Percentiles rank a stretch among this genome's conserved stretches.
These are phyloP conservation scores for Sphenopsis melanotis DNA, from an alignment of 2,797 vertebrate species.

Conservation along the genomic window DNA sequence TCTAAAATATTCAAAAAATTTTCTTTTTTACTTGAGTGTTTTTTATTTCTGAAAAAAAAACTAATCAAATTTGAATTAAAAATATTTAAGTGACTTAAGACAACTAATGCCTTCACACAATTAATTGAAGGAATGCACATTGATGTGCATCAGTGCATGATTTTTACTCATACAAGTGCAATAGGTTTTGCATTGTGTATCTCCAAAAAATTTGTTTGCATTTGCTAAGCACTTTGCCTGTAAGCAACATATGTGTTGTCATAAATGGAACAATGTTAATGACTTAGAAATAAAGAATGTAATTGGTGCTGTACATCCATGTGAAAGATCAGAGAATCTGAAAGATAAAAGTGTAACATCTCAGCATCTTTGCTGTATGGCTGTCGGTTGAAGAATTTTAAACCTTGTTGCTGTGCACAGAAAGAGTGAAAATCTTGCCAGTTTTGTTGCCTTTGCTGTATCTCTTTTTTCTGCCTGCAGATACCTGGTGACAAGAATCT, in stretches of 20 bases:
- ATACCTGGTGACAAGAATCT: background rate
- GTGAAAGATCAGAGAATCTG: background rate
- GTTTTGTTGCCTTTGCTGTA: background rate
- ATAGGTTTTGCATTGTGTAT: background rate
- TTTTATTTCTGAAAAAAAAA: background rate
- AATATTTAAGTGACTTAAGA: background rate
- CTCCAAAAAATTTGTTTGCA: background rate
- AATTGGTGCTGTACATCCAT: background rate
- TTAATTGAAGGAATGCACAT: background rate
- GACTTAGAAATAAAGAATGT: background rate
- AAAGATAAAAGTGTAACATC: background rate
- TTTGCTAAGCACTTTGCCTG: background rate
- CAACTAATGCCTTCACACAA: background rate
- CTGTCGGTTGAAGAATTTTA: background rate
- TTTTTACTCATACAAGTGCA: background rate
- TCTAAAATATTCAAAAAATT: background rate
- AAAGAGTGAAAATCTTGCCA: background rate
- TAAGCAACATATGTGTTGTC: background rate
- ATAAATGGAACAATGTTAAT: background rate
- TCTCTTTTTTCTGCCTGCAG: background rate
- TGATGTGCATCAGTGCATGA: background rate
- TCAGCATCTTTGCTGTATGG: background rate
- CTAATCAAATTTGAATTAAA: background rate
- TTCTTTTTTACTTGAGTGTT: accelerated
- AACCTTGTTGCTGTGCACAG: background rate